Evolutionary conservation across 1,140 invertebrate genomes (phyloP), one percentile per base, ranked within the genome.

Genomic region (Vanessa tameamea): DNA sequence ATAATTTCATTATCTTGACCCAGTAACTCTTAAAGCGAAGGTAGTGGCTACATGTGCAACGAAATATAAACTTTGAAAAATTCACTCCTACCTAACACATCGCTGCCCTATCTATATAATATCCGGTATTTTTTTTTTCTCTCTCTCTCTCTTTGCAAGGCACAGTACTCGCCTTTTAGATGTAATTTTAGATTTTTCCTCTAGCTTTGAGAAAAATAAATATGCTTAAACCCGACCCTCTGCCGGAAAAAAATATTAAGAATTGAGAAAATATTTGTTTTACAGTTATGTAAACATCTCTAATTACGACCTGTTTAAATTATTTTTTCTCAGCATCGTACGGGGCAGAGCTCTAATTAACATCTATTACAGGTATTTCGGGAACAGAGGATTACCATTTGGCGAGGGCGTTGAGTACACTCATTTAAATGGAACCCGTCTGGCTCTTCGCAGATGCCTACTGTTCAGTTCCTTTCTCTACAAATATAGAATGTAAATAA

Each of bases 181-280:
- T 85, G 83, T 88, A 89, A 89, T 88, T 89, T 88, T 78, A 87
- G 83, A 85, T 86, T 86, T 69, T 84, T 85, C 78, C 81, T 79
- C 80, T 82, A 77, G 79, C 83, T 83, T 80, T 83, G 78, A 87
- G 84, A 72, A 86, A 89, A 91, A 89, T 91, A 92, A 91, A 90
- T 92, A 92, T 89, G 78, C 88, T 90, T 89, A 91, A 89, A 87
- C 86, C 87, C 87, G 84, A 89, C 87, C 86, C 87, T 80, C 69
- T 76, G 76, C 73, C 75, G 78, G 76, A 82, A 83, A 90, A 89
- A 89, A 89, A 43, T 43, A 88, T 90, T 89, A 86, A 90, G 90
- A 92, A 92, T 91, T 90, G 87, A 86, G 85, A 88, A 92, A 92
- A 92, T 92, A 92, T 92, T 91, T 91, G 87, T 88, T 90, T 87